Evolutionary conservation across 2,797 vertebrate genomes (phyloP), one percentile per base, ranked within the genome.

Genomic region (Neosilurus mollespiculum): DNA sequence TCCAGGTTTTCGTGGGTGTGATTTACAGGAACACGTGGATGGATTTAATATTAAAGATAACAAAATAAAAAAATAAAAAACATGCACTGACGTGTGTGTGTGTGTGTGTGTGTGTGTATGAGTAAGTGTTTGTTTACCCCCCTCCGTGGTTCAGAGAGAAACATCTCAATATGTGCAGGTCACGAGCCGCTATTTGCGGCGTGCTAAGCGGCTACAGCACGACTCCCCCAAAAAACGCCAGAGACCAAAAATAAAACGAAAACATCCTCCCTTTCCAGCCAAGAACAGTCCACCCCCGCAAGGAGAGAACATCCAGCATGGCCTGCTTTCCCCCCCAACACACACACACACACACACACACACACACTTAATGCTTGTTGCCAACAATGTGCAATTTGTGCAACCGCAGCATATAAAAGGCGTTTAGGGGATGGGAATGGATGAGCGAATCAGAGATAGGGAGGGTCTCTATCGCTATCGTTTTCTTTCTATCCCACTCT

Each of bases 351-450:
- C 72, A 64, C 59, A 61, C 56, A 66, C 77, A 58, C 26, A 30
- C 54, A 59, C 62, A 20, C 78, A 73, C 84, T 67, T 9, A 53
- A 51, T 54, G 5, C n/a, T 56, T 88, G 49, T 43, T 85, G 87
- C 88, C 88, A 89, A 87, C 85, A 86, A 87, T 86, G 85, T 69
- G 49, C 87, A 88, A 83, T 89, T 87, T 88, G 72, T 90, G 88
- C 88, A 87, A 81, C 82, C 87, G 34, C 85, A 88, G 87, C 87
- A 84, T 56, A 86, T 54, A 64, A 83, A 76, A 76, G 66, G 65
- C 76, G 76, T 87, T 83, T 22, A 66, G 72, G 64, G 69, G 54
- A 84, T 64, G 78, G 79, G 82, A 73, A 87, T 83, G 77, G 67
- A 88, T 64, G 62, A 82, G 71, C 82, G 84, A 85, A 87, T 88